Base-by-base conservation (phyloP, 2,888 invertebrate species). In the Autographa pulchrina region DNA sequence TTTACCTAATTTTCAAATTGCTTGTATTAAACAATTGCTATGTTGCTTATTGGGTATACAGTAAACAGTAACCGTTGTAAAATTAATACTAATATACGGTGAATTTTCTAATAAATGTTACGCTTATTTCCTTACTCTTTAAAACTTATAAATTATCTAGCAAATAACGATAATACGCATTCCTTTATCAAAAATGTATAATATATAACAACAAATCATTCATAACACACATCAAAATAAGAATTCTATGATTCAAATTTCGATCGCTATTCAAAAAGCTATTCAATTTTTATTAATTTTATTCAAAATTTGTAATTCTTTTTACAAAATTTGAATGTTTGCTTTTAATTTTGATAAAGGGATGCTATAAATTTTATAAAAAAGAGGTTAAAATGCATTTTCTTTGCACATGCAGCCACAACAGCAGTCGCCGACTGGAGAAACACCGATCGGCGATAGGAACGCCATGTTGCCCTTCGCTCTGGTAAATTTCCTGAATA, bases 401-500 rank as follows among this genome's bases (percentile, higher is more conserved):
- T 82, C 76, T 85, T 82, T 84, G 68, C 73, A 66, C 83, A 85
- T 77, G 85, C 93, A 95, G 94, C 94, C 94, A 1, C 94, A 94
- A 80, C 94, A 93, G 83, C 93, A 94, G 88, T 94, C 94, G 64
- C 94, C 95, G 68, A 92, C 94, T 54, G 94, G 93, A 69, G 96
- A 95, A 65, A 89, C 89, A 52, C 93, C 93, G 71, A 88, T 93
- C 68, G 92, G 91, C 67, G 95, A 95, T 82, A 89, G 95, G 76
- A 93, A 89, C 90, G 83, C 92, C 20, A 94, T 96, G 94, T 90
- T 96, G 90, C 96, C 96, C 83, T 96, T 95, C 91, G 96, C 95
- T 88, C 91, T 96, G 96, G 96, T 96, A 96, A 96, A 94, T 96
- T 88, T 92, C 94, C 94, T 95, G 92, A 95, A 95, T 95, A 95